Evolutionary conservation across 2,797 vertebrate genomes (phyloP).

Genomic region (Periophthalmus magnuspinnatus): DNA sequence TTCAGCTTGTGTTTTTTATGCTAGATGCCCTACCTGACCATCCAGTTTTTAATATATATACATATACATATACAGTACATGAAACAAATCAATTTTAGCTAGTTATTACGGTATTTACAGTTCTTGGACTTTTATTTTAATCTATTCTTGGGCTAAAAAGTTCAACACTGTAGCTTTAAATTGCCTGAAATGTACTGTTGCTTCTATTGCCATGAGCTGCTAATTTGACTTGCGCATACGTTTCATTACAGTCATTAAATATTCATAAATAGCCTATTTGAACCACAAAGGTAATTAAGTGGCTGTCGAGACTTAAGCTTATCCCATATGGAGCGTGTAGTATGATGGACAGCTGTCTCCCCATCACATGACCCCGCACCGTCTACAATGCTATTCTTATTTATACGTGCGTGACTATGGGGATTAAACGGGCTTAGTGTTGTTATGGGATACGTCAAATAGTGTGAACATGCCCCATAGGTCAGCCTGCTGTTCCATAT

Average conservation of each 20-base stretch:
- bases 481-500: neutral
- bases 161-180: too few species aligned
- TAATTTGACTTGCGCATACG: neutral
- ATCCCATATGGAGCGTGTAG: neutral
- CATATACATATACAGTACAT: too few species aligned
- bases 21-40: too few species aligned
- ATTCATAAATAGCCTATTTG: neutral
- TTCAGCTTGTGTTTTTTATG: too few species aligned
- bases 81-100: too few species aligned
- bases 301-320: neutral
- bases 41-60: too few species aligned
- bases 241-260: neutral
- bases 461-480: neutral
- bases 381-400: neutral
- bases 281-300: neutral
- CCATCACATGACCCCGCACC: too few species aligned
- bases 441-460: neutral
- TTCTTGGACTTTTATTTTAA: too few species aligned
- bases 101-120: too few species aligned
- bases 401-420: neutral
- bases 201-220: neutral
- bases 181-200: neutral
- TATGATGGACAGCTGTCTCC: neutral
- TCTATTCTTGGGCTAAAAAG: too few species aligned
- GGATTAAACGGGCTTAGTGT: neutral